These are phyloP conservation scores for Notolabrus celidotus DNA, from an alignment of 2,797 vertebrate genomes.

Conservation along the genomic window DNA sequence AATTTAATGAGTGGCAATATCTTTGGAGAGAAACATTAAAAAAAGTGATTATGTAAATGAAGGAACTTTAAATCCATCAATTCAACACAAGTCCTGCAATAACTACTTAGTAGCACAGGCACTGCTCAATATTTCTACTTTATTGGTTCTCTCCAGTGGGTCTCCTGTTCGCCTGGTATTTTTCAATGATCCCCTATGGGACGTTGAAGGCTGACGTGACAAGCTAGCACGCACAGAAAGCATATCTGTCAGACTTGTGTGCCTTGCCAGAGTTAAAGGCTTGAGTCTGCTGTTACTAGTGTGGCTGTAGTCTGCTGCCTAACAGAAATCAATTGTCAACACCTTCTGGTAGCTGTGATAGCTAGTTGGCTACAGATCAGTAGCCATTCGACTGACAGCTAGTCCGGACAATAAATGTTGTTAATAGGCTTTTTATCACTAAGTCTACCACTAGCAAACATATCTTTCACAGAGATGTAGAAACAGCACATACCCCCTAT, in stretches of 20 bases:
- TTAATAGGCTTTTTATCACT: conserved; percentile 14
- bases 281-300: conserved; percentile 10
- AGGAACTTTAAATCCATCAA: conserved; percentile 12
- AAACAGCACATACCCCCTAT: not conserved
- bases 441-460: not conserved
- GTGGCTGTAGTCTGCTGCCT: conserved; percentile 16
- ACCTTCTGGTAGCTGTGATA: conserved; percentile 23
- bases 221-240: not conserved
- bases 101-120: conserved; percentile 6
- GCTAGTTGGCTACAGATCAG: conserved; percentile 39
- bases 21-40: conserved; percentile 46
- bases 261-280: conserved; percentile 4
- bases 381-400: conserved; percentile 33
- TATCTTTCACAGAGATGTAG: not conserved
- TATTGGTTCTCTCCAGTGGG: not conserved
- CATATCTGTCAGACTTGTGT: conserved; percentile 2
- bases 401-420: conserved; percentile 22
- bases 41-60: conserved; percentile 56
- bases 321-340: conserved; percentile 22
- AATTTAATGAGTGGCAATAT: conserved; percentile 46
- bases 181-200: not conserved
- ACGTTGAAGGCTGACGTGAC: not conserved
- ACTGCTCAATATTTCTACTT: conserved; percentile 5
- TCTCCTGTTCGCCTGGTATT: not conserved
- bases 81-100: conserved; percentile 4